Evolutionary conservation across 2,113 vertebrate species (phyloP), one percentile per base, ranked within the genome.

Genomic region (Tetrax tetrax): DNA sequence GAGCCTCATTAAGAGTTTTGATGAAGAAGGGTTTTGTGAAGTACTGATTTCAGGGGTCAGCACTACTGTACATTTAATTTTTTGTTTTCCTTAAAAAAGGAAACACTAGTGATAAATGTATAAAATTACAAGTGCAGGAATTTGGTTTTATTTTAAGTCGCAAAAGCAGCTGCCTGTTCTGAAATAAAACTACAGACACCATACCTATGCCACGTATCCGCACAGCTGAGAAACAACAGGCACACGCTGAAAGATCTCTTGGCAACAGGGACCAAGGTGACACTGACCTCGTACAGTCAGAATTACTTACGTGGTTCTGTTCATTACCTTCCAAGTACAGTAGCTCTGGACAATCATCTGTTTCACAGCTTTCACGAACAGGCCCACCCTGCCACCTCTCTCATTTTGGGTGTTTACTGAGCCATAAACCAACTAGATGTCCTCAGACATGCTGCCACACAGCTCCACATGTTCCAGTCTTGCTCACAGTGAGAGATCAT

Each of bases 181-280:
- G 37, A 70, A 83, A 53, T 29, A 51, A 29, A 92, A 23, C 22
- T 16, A 10, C 7, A 57, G 61, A 37, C 18, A 28, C 4, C 2
- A 2, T 7, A 22, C 23, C 69, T 61, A 7, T 0, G 2, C n/a
- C 33, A 68, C 5, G 3, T 2, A 2, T 16, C 6, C 47, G 33
- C 38, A 33, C 14, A 63, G 41, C 4, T 56, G 31, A 47, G 70
- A 63, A 88, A 89, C 11, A 14, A 70, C 51, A 79, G 29, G 10
- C 13, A 27, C 14, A 16, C 3, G 13, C 54, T 27, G 28, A 10
- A 45, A 91, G 29, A 60, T 21, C 51, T 10, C 5, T 6, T 53
- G 37, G 63, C 69, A 80, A 56, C 35, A 31, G 35, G 38, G 51
- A 79, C 19, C 61, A 79, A 74, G 54, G 81, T 75, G 81, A 75